Evolutionary conservation across 2,113 vertebrate species (phyloP), one percentile per base, ranked within the genome.

Genomic region (Craseonycteris thonglongyai): DNA sequence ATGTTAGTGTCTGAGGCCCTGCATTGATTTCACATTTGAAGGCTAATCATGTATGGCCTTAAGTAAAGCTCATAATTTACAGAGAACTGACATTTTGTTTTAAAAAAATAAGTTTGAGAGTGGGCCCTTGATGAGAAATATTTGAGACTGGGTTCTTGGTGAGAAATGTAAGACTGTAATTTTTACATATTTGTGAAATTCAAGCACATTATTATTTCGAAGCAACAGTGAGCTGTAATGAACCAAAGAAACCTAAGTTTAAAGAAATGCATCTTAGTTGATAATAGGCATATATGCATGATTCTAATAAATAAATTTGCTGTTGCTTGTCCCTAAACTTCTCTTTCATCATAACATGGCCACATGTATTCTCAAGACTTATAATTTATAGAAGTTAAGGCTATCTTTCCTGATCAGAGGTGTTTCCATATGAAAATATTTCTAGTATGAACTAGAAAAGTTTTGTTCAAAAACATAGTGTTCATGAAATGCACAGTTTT

Each of bases 371-470:
- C 24, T 88, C 47, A 94, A 90, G 54, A 88, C 61, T 94, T 87
- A 38, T 66, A 78, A 83, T 93, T 82, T 93, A 58, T 47, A 95
- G 33, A 90, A 61, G 63, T 80, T 88, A 82, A 91, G 74, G 58
- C 22, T 88, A 58, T 90, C 24, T 88, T 88, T 88, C 28, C 86
- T 91, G 35, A 93, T 94, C 54, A 94, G 72, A 91, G 19, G 7
- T 93, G 38, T 85, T 93, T 95, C 42, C 61, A 68, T 49, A 45
- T 86, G 56, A 91, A 92, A 91, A 85, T 91, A 93, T 93, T 95
- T 96, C 40, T 88, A 89, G 74, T 79, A 45, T 95, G 35, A 89
- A 68, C 56, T 76, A 40, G 61, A 95, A 76, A n/a, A 59, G 24
- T 94, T 96, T 95, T 93, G 4, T 85, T 94, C 42, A 81, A 92